Percentiles rank a stretch among this genome's conserved stretches.
Conservation (phyloP, 2,797 vertebrate genomes). For the Valencia hispanica region DNA sequence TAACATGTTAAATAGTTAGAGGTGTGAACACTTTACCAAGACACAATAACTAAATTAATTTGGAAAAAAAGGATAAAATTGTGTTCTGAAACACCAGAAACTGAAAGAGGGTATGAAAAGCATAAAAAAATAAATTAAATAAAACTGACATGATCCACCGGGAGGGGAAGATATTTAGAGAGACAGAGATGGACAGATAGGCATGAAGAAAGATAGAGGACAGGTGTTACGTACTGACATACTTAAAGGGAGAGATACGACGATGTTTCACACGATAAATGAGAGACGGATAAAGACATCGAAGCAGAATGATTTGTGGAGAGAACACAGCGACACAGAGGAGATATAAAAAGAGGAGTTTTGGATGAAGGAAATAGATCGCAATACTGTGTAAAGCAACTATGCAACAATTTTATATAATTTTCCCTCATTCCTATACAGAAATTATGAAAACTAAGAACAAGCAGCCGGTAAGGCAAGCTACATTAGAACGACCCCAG, state of each 20-base stretch:
- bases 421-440: not conserved
- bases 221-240: slow-evolving; percentile 52
- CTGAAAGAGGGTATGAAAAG: slow-evolving; percentile 1
- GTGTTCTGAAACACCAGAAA: slow-evolving; percentile 32
- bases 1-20: not conserved
- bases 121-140: slow-evolving; percentile 13
- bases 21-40: not conserved
- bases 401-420: not conserved
- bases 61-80: not conserved
- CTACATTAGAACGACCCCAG: slow-evolving; percentile 48
- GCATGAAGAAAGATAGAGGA: slow-evolving; percentile 50
- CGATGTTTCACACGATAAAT: slow-evolving; percentile 60
- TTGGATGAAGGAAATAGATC: slow-evolving; percentile 16
- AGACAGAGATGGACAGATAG: slow-evolving; percentile 58
- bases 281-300: slow-evolving; percentile 56
- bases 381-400: slow-evolving; percentile 19
- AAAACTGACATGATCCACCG: not conserved
- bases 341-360: slow-evolving; percentile 26
- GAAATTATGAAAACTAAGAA: not conserved
- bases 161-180: slow-evolving; percentile 55
- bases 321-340: slow-evolving; percentile 38
- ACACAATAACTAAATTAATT: too few relatives aligned
- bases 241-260: slow-evolving; percentile 64
- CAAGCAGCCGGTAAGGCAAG: not conserved
- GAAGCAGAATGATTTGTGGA: slow-evolving; percentile 55